Evolutionary conservation across 2,113 vertebrate species (phyloP), one percentile per base, ranked within the genome.

Genomic region (Sinocyclocheilus rhinocerous): DNA sequence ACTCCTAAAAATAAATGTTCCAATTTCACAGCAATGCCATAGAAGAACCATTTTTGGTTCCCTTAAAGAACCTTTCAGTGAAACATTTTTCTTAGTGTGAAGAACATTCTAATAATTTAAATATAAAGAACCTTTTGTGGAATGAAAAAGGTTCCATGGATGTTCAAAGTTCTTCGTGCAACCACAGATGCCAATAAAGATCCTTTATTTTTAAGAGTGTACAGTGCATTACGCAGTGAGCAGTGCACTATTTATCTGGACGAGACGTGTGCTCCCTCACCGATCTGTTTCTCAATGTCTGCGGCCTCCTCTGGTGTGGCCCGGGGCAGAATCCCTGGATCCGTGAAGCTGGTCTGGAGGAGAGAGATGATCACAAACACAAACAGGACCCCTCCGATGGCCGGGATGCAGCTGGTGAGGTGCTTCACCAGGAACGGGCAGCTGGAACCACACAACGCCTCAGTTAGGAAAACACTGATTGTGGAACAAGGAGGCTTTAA

Each of bases 251-350:
- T 24, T 67, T 6, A 20, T 70, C 33, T 11, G 39, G 6, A 13
- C 1, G 11, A 50, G 88, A 99, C 1, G 76, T 6, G 29, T 39
- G 11, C 9, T n/a, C 18, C 16, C 94, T 95, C 93, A 99, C 97
- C 97, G 0, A 99, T 99, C 85, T 97, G 93, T 87, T 96, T 98
- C 88, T 99, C 97, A 65, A 97, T 93, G 88, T 97, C 96, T 0
- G 96, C 96, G 0, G 97, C 97, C 92, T 98, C 97, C 0, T 96
- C 97, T 0, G 96, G 93, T 0, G 97, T 97, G 33, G 97, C 97
- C 91, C 97, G 94, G 86, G 97, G 97, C 88, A 98, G 94, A 92
- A 99, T 98, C 1, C 97, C 97, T 0, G 97, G 97, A 91, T 99
- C 97, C 0, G 95, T 96, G 95, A 98, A 96, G 90, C 96, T 98